Conservation (phyloP, 1,140 invertebrate genomes). For the Pseudomyrmex pallidus region DNA sequence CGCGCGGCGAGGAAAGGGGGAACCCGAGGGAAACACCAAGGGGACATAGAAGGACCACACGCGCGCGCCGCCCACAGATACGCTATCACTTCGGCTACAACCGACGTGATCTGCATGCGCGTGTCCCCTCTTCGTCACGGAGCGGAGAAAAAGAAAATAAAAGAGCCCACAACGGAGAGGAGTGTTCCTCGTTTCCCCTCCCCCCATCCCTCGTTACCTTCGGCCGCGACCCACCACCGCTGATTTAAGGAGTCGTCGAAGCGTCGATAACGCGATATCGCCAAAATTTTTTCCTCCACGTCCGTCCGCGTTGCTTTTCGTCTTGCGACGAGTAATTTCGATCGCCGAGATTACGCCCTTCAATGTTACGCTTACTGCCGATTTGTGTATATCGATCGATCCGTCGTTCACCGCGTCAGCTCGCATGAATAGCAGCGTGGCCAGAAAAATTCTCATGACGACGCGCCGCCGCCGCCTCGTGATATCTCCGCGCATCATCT, state of each 20-base stretch:
- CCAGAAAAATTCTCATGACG: background rate
- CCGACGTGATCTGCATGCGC: conserved; percentile 84
- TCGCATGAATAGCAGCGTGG: background rate
- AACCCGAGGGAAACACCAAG: conserved; percentile 41
- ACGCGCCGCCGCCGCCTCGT: too few species aligned
- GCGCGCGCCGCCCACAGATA: conserved; percentile 84
- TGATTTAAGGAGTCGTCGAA: conserved; percentile 75
- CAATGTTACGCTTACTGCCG: conserved; percentile 3
- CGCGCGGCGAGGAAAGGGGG: conserved; percentile 54
- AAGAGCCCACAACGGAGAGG: conserved; percentile 32
- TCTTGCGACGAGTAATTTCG: conserved; percentile 14
- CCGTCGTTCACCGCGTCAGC: background rate
- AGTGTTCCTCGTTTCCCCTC: conserved; percentile 20
- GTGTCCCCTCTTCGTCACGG: conserved; percentile 78
- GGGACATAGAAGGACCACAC: conserved; percentile 83
- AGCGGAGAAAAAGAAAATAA: conserved; percentile 33
- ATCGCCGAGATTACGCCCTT: background rate
- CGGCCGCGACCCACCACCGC: conserved; percentile 56
- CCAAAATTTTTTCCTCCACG: conserved; percentile 44
- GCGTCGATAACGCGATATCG: conserved; percentile 71
- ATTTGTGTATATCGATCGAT: conserved; percentile 15
- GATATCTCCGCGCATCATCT: background rate
- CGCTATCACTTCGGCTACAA: conserved; percentile 82
- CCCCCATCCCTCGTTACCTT: conserved; percentile 35
- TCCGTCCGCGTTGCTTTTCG: conserved; percentile 27